phyloP scores from a whole-genome alignment of 2,888 invertebrate genomes.

The Poecilus cupreus region DNA sequence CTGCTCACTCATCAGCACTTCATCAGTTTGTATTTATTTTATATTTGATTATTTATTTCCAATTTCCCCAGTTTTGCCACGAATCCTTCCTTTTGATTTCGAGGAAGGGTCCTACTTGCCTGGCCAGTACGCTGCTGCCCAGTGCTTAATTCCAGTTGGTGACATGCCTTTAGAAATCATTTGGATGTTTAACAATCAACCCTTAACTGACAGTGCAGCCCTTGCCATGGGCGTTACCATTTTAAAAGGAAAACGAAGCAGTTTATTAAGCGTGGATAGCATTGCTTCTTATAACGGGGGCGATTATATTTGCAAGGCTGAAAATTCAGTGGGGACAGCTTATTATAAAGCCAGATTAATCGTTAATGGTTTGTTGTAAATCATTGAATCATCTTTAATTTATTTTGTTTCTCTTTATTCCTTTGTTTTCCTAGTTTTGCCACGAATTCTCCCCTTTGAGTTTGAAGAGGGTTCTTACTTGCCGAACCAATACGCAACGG shows the following conservation, averaged over 20 bases:
- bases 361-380: constrained; percentile 77
- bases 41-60: neutral
- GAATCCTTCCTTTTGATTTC: constrained; percentile 77
- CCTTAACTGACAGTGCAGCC: constrained; percentile 71
- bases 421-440: constrained; percentile 72
- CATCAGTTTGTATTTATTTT: neutral
- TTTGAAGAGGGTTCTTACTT: constrained; percentile 78
- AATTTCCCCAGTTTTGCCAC: constrained; percentile 1
- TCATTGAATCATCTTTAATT: constrained; percentile 1
- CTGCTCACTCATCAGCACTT: constrained; percentile 37
- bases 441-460: constrained; percentile 78
- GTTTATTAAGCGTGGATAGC: constrained; percentile 80
- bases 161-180: constrained; percentile 77
- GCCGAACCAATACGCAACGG: constrained; percentile 76
- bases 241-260: constrained; percentile 77
- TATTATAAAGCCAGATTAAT: constrained; percentile 78
- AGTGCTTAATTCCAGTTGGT: constrained; percentile 78
- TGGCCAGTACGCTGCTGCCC: constrained; percentile 77
- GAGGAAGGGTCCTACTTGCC: constrained; percentile 77
- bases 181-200: constrained; percentile 76
- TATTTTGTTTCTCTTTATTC: no score
- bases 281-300: constrained; percentile 80
- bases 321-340: constrained; percentile 79
- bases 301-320: constrained; percentile 80
- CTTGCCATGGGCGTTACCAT: constrained; percentile 76